Percentiles rank a stretch among this genome's conserved stretches.
Conservation (phyloP, 1,140 invertebrate species). For the Potamilus streckersoni region DNA sequence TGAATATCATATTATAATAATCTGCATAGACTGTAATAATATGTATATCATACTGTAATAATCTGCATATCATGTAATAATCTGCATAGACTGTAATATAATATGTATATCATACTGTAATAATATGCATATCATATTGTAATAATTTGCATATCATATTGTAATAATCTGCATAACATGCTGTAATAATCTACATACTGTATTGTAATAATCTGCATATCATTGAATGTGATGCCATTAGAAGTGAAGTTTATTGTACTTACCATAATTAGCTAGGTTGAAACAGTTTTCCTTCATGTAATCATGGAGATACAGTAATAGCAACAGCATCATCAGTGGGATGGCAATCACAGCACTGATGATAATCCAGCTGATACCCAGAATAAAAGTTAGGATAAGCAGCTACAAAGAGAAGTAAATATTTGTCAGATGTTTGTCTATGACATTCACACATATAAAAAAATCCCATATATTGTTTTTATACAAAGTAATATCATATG, state of each 20-base stretch:
- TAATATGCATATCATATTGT: too few relatives aligned
- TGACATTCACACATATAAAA: not conserved
- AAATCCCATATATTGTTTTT: too few relatives aligned
- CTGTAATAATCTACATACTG: too few relatives aligned
- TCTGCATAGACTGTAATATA: too few relatives aligned
- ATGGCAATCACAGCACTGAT: conserved; percentile 40
- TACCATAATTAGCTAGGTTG: conserved; percentile 56
- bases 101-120: too few relatives aligned
- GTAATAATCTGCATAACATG: too few relatives aligned
- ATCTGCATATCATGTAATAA: too few relatives aligned
- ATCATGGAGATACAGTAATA: conserved; percentile 38
- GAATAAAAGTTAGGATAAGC: conserved; percentile 48
- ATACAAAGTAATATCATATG: too few relatives aligned
- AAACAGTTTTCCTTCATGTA: conserved; percentile 33
- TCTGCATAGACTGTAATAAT: not conserved
- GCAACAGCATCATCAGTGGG: conserved; percentile 41
- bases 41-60: too few relatives aligned
- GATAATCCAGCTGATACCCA: conserved; percentile 50
- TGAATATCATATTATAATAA: not conserved
- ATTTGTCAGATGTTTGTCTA: not conserved
- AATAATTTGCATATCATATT: too few relatives aligned
- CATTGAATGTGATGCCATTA: not conserved
- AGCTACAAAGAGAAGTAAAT: conserved; percentile 33
- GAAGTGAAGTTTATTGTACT: conserved; percentile 13
- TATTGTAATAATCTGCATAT: not conserved